A percentile compares a stretch with the other conserved stretches of the same genome.
These are phyloP conservation scores for Tragulus kanchil DNA, from an alignment of 2,113 vertebrate genomes.

Conservation along the genomic window DNA sequence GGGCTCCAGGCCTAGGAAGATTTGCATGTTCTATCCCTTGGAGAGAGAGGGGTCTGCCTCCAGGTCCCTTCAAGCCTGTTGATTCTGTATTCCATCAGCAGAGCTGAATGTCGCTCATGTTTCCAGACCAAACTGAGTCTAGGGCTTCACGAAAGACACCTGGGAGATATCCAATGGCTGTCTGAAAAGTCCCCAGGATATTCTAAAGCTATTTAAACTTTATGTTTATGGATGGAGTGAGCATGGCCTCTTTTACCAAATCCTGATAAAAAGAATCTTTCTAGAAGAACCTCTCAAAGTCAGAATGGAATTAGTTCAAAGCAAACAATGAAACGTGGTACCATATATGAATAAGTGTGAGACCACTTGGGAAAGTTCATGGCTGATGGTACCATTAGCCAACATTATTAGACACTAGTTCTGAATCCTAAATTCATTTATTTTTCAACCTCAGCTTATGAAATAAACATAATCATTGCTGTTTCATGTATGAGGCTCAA, in stretches of 20 bases:
- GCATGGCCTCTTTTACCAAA: not conserved
- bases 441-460: not conserved
- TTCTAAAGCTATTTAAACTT: not conserved
- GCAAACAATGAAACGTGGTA: not conserved
- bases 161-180: not conserved
- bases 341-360: not conserved
- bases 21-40: not conserved
- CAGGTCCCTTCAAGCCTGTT: not conserved
- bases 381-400: no score
- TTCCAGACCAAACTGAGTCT: not conserved
- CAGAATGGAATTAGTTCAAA: not conserved
- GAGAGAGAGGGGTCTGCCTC: not conserved
- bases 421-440: no score
- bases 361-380: rapidly evolving
- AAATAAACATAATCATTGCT: not conserved
- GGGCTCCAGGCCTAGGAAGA: not conserved
- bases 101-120: not conserved
- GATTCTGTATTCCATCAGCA: not conserved
- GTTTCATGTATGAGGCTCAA: not conserved
- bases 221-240: conserved; percentile 45
- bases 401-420: no score
- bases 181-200: not conserved
- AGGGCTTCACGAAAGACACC: not conserved
- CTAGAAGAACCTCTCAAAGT: not conserved
- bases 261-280: not conserved